phyloP scores from a whole-genome alignment of 2,888 invertebrate genomes.

The Apocheima hispidaria region DNA sequence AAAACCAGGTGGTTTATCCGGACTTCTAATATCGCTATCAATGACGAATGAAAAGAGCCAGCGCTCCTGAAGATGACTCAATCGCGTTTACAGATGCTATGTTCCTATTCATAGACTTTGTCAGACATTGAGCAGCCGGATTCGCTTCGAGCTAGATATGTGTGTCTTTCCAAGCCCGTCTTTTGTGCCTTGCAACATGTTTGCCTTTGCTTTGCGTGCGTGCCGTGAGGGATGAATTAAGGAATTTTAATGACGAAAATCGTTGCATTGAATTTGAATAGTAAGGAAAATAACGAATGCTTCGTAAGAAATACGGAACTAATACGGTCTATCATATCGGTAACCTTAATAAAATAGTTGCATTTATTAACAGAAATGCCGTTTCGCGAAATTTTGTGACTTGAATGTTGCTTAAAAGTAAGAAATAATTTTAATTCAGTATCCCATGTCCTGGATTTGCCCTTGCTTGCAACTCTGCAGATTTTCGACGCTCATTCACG shows the following conservation, averaged over 20 bases:
- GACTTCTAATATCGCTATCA: no score
- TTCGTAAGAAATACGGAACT: no score
- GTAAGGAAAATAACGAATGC: not conserved
- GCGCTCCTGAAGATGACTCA: no score
- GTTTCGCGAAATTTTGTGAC: not conserved
- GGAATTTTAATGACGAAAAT: not conserved
- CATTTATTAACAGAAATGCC: no score
- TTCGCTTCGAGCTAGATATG: not conserved
- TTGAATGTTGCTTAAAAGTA: not conserved
- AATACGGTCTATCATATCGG: no score
- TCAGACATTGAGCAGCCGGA: not conserved
- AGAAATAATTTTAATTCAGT: not conserved
- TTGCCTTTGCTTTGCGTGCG: not conserved
- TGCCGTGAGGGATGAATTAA: not conserved
- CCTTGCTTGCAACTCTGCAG: conserved; percentile 26
- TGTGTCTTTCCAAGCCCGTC: conserved; percentile 4
- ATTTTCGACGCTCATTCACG: conserved; percentile 33
- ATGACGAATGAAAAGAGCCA: no score
- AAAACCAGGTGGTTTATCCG: no score
- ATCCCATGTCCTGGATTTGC: not conserved
- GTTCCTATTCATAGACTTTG: not conserved
- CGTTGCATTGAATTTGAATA: not conserved
- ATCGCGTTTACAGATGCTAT: not conserved
- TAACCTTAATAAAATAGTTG: no score
- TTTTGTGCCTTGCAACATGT: conserved; percentile 23